Base-by-base conservation (phyloP, 2,113 vertebrate species). In the Callorhinus ursinus region DNA sequence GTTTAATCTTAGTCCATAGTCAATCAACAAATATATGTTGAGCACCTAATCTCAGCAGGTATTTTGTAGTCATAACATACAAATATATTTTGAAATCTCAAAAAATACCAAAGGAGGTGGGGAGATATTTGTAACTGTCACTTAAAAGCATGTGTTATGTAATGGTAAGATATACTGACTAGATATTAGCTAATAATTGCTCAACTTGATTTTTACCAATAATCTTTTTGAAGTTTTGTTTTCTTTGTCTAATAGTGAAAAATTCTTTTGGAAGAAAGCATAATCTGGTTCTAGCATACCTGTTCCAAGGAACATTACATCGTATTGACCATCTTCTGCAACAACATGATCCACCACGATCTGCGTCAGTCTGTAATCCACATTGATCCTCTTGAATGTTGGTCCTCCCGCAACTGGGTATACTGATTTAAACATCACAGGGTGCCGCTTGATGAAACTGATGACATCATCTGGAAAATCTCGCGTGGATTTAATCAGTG, bases 281-380 rank as follows among this genome's bases (percentile, higher is more conserved):
- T 39, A 7, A 22, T 42, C 15, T 84, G 1, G 1, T 36, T 95
- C 1, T 24, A 19, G 51, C 97, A 94, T 98, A 99, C 99, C 99
- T 99, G 99, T 99, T 85, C 99, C 99, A 14, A 99, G 98, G 97
- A 99, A 99, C 99, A 99, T 99, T 71, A 99, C 99, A 18, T 99
- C 99, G 21, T 99, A 99, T 1, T 99, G 99, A 11, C 99, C 99
- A 0, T 99, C 99, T 97, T 99, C 99, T 33, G 99, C 99, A 46
- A 99, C 90, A 7, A 99, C 99, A 0, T 99, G 99, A 97, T 99
- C 99, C 98, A 99, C 99, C 63, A 99, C 99, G 1, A 99, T 99
- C 98, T 99, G 99, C 0, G 99, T 99, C 92, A 99, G 98, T 1
- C 98, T 99, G 98, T 99, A 99, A 96, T 99, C 99, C 67, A 99